These are phyloP conservation scores for Sebastes minor DNA, from an alignment of 2,797 vertebrate species.

Conservation along the genomic window DNA sequence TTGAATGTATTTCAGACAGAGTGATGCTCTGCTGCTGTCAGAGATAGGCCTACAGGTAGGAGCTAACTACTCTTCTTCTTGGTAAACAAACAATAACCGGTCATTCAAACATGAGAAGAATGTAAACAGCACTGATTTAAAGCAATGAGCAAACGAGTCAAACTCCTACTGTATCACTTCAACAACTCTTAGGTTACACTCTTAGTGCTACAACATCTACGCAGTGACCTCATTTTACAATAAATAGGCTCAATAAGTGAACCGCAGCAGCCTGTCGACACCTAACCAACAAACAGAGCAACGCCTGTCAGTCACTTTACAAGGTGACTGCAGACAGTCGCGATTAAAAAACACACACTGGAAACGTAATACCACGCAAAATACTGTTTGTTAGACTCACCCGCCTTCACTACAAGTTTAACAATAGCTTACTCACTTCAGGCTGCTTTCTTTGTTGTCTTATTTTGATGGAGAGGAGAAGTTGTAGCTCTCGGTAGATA, in stretches of 20 bases:
- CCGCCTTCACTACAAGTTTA: not conserved
- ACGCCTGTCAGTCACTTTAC: slow-evolving; percentile 10
- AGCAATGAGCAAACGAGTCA: not conserved
- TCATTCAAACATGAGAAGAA: not conserved
- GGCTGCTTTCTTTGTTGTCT: not conserved
- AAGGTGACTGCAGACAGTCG: not conserved
- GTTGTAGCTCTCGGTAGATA: not conserved
- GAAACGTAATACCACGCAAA: not conserved
- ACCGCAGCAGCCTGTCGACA: slow-evolving; percentile 32
- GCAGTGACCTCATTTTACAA: not conserved
- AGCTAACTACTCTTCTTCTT: not conserved
- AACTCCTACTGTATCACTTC: not conserved
- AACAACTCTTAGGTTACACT: not conserved
- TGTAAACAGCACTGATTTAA: not conserved
- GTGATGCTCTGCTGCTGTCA: not conserved
- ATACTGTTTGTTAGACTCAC: not conserved
- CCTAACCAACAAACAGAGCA: not conserved
- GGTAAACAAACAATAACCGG: not conserved
- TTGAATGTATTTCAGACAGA: not conserved
- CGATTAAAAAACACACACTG: not conserved
- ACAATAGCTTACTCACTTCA: slow-evolving; percentile 34
- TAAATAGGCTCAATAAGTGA: not conserved
- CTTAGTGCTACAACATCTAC: not conserved
- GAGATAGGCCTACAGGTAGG: no score
- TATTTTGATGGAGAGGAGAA: not conserved